phyloP scores from a whole-genome alignment of 2,113 vertebrate species.

The Campylorhamphus procurvoides region DNA sequence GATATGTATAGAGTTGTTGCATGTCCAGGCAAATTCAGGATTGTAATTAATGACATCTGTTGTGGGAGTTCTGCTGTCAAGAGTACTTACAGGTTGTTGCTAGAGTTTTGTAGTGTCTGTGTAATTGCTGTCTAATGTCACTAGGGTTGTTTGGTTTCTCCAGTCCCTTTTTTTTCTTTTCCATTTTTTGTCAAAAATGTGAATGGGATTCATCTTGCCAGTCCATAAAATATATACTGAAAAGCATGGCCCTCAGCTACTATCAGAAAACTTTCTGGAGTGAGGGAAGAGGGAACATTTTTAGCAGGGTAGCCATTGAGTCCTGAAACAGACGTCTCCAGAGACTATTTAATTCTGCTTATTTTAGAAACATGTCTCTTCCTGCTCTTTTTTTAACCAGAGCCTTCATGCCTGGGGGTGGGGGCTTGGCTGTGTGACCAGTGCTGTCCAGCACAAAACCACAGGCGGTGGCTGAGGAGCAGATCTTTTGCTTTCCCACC shows the following conservation, averaged over 20 bases:
- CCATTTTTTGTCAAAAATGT: neutral
- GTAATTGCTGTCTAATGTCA: neutral
- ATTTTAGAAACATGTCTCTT: conserved; percentile 42
- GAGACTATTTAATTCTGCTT: conserved; percentile 41
- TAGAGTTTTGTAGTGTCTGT: neutral
- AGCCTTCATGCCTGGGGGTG: neutral
- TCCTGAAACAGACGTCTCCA: neutral
- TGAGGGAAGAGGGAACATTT: neutral
- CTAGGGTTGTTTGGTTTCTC: neutral
- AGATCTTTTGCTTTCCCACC: neutral
- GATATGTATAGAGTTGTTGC: neutral
- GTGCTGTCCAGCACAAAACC: neutral
- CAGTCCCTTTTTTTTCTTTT: neutral
- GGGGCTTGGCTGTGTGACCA: neutral
- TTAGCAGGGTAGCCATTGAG: neutral
- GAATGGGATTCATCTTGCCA: neutral
- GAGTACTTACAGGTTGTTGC: neutral
- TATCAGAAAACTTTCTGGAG: neutral
- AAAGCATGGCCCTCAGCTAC: neutral
- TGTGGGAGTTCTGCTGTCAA: neutral
- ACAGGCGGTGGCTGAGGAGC: neutral
- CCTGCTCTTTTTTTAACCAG: conserved; percentile 17
- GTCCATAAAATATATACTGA: neutral
- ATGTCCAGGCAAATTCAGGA: neutral
- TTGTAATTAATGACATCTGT: neutral